Evolutionary conservation across 1,140 invertebrate genomes (phyloP).

Genomic region (Hylaeus anthracinus): DNA sequence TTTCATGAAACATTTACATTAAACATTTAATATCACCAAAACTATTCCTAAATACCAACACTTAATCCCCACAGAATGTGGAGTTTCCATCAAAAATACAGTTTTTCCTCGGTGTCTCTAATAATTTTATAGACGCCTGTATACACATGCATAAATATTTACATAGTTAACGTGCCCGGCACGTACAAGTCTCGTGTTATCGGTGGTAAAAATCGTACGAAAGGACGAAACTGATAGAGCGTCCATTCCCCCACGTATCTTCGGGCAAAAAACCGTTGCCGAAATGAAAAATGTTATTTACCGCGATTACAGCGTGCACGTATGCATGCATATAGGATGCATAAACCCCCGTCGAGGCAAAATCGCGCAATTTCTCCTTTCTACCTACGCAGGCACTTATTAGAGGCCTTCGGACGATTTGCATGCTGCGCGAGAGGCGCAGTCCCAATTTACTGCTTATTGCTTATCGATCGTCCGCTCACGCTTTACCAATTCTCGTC

Average conservation of each 20-base stretch:
- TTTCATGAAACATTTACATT: no score
- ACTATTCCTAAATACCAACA: no score
- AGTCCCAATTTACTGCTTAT: slow-evolving; percentile 75
- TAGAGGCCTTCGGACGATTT: slow-evolving; percentile 54
- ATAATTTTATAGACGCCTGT: no score
- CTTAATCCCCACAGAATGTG: no score
- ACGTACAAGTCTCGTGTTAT: neutral
- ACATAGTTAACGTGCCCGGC: neutral
- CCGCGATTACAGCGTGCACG: slow-evolving; percentile 25
- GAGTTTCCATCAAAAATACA: no score
- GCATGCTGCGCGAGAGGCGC: slow-evolving; percentile 65
- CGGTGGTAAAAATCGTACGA: neutral
- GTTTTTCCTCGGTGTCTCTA: no score
- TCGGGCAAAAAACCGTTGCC: slow-evolving; percentile 21
- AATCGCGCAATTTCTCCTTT: slow-evolving; percentile 49
- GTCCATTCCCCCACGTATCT: slow-evolving; percentile 13
- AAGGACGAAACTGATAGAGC: slow-evolving; percentile 2
- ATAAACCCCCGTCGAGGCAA: slow-evolving; percentile 23
- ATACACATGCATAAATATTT: neutral
- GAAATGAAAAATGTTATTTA: slow-evolving; percentile 50
- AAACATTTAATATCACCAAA: no score
- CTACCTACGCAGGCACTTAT: slow-evolving; percentile 43
- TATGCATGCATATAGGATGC: neutral
- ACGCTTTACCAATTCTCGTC: slow-evolving; percentile 50
- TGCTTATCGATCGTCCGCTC: slow-evolving; percentile 61